phyloP scores from a whole-genome alignment of 1,140 invertebrate species.

The Musca vetustissima region DNA sequence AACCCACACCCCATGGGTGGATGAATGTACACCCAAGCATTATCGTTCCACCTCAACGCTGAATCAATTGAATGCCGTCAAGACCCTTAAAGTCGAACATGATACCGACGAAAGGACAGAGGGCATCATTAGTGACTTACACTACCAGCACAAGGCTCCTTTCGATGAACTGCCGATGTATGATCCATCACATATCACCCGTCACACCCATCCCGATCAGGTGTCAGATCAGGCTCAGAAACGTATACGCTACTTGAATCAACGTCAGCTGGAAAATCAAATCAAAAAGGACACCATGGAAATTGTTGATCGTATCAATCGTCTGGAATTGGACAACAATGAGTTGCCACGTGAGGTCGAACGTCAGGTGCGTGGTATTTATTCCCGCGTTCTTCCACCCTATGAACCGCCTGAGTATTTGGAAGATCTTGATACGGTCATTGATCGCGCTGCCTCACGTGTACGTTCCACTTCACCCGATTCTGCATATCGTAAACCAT shows the following conservation, averaged over 20 bases:
- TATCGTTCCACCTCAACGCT: slow-evolving; percentile 60
- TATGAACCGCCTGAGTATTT: slow-evolving; percentile 55
- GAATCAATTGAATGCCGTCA: slow-evolving; percentile 55
- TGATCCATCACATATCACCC: slow-evolving; percentile 65
- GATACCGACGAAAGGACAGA: slow-evolving; percentile 67
- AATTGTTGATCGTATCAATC: slow-evolving; percentile 51
- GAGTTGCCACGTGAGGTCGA: slow-evolving; percentile 60
- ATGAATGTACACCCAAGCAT: slow-evolving; percentile 67
- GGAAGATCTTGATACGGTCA: slow-evolving; percentile 33
- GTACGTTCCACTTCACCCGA: slow-evolving; percentile 32
- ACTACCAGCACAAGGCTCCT: slow-evolving; percentile 65
- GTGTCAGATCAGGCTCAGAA: slow-evolving; percentile 59
- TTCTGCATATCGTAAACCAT: slow-evolving; percentile 37
- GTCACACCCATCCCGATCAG: slow-evolving; percentile 64
- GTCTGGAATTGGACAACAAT: slow-evolving; percentile 51
- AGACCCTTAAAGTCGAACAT: no score
- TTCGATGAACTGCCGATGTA: slow-evolving; percentile 68
- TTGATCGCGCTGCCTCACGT: slow-evolving; percentile 43
- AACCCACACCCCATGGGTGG: slow-evolving; percentile 73
- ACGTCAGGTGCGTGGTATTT: slow-evolving; percentile 67
- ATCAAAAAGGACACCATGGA: slow-evolving; percentile 56
- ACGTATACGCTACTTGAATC: slow-evolving; percentile 55
- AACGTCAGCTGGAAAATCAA: slow-evolving; percentile 57
- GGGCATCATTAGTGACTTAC: slow-evolving; percentile 64
- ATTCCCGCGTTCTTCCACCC: slow-evolving; percentile 70